phyloP scores from a whole-genome alignment of 2,113 vertebrate genomes.

The Blennius ocellaris region DNA sequence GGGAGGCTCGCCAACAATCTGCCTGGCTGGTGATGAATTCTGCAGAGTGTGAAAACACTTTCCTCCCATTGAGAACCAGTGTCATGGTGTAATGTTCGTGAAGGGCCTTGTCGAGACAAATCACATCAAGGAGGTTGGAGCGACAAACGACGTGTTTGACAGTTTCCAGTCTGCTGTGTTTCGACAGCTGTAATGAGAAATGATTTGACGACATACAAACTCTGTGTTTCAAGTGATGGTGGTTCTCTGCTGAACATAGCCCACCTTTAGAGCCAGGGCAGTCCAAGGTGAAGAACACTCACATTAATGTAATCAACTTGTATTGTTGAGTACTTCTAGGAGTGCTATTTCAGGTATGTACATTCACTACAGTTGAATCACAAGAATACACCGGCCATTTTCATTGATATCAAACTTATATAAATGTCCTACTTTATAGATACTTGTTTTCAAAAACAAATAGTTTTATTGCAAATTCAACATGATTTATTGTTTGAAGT shows the following conservation, averaged over 20 bases:
- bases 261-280: background rate
- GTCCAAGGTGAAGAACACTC: too few species aligned
- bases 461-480: too few species aligned
- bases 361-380: too few species aligned
- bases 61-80: constrained; percentile 45
- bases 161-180: constrained; percentile 28
- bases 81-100: constrained; percentile 50
- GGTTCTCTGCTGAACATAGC: constrained; percentile 10
- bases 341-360: too few species aligned
- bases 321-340: too few species aligned
- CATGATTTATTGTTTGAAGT: too few species aligned
- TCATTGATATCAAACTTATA: too few species aligned
- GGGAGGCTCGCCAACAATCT: constrained; percentile 43
- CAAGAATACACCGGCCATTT: too few species aligned
- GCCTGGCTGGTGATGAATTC: constrained; percentile 62
- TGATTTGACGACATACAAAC: constrained; percentile 13
- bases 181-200: constrained; percentile 15
- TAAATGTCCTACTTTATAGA: too few species aligned
- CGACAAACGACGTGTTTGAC: constrained; percentile 23
- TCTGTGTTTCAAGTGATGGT: constrained; percentile 12
- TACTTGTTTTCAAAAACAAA: too few species aligned
- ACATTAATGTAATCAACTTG: too few species aligned
- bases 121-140: constrained; percentile 15
- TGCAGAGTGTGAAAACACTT: constrained; percentile 71
- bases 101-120: constrained; percentile 36